A percentile compares a stretch with the other conserved stretches of the same genome.
Conservation (phyloP, 2,888 invertebrate genomes). For the Stenichneumon culpator region DNA sequence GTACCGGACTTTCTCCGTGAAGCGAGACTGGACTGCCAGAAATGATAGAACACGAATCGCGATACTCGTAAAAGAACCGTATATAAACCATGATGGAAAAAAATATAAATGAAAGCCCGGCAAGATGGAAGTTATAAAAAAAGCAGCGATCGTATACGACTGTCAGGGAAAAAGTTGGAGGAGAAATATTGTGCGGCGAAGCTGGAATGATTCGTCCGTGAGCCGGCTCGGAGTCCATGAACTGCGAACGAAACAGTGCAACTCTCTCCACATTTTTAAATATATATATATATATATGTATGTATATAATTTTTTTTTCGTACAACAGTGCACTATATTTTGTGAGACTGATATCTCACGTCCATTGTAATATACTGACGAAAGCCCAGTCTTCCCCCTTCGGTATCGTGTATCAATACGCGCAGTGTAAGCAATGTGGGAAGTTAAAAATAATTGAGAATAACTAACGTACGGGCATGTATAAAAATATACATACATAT, state of each 20-base stretch:
- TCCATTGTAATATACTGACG: neutral
- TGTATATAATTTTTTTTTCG: neutral
- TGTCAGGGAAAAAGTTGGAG: slow-evolving; percentile 20
- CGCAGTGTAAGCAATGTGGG: too few relatives aligned
- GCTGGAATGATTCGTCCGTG: slow-evolving; percentile 39
- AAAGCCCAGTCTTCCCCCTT: neutral
- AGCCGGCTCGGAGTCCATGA: slow-evolving; percentile 9
- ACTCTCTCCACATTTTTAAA: neutral
- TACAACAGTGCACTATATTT: neutral
- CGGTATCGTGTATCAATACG: neutral
- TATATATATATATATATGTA: neutral
- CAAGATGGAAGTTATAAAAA: slow-evolving; percentile 24
- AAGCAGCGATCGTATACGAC: slow-evolving; percentile 2
- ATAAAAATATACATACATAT: neutral
- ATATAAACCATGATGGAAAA: slow-evolving; percentile 38
- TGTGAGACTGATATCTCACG: neutral
- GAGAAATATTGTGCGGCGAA: slow-evolving; percentile 34
- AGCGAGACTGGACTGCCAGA: neutral
- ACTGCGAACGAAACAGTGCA: slow-evolving; percentile 41
- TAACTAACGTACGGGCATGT: neutral
- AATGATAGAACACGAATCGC: slow-evolving; percentile 24
- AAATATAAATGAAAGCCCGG: neutral
- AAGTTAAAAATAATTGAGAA: too few relatives aligned
- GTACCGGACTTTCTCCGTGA: neutral
- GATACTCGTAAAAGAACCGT: slow-evolving; percentile 37